Percentiles rank a stretch among this genome's conserved stretches.
phyloP scores from a whole-genome alignment of 1,140 invertebrate genomes.

The Neodiprion lecontei region DNA sequence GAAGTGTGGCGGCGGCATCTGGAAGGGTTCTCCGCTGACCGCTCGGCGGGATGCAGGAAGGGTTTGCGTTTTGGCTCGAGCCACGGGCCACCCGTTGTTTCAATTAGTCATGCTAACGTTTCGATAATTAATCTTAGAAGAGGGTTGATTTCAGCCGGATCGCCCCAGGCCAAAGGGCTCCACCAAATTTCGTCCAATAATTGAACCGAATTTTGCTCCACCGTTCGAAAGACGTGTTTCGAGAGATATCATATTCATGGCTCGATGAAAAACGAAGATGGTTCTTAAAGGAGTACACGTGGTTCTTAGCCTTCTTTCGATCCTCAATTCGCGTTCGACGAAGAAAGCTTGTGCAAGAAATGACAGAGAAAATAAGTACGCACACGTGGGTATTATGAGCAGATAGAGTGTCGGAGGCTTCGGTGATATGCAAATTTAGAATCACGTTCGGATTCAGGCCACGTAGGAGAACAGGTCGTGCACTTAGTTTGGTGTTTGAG shows the following conservation, averaged over 20 bases:
- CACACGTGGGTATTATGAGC: neutral
- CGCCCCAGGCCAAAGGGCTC: neutral
- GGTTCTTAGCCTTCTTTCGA: too few species aligned
- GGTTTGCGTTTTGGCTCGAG: neutral
- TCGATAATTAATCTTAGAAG: slow-evolving; percentile 3
- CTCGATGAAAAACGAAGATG: too few species aligned
- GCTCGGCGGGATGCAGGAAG: neutral
- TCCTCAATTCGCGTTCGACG: too few species aligned
- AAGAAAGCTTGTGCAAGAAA: too few species aligned
- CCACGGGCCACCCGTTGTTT: neutral
- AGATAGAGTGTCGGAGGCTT: too few species aligned
- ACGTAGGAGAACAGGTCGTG: slow-evolving; percentile 40
- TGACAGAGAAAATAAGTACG: too few species aligned
- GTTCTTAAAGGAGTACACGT: too few species aligned
- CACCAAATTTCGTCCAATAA: neutral
- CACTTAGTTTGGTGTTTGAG: slow-evolving; percentile 50
- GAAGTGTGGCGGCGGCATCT: neutral
- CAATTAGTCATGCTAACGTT: slow-evolving; percentile 3
- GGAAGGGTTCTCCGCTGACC: neutral
- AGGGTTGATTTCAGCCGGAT: neutral
- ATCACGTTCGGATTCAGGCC: slow-evolving; percentile 39
- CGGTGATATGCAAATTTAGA: neutral
- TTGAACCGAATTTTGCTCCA: neutral
- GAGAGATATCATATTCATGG: neutral
- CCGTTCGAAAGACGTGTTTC: neutral